phyloP scores from a whole-genome alignment of 2,888 invertebrate genomes.

The Dascillus cervinus region DNA sequence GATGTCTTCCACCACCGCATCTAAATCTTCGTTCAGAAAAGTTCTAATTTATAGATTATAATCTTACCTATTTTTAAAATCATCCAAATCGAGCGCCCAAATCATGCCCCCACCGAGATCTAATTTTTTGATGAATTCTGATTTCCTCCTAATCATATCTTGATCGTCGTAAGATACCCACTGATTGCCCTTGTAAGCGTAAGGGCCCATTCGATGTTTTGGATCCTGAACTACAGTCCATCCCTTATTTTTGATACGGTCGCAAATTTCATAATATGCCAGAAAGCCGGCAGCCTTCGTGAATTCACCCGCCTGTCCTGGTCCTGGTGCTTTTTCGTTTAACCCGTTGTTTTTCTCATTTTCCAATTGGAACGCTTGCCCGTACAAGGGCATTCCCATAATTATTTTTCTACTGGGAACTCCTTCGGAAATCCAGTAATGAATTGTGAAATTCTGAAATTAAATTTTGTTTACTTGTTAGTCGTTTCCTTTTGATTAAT shows the following conservation, averaged over 20 bases:
- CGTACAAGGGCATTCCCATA: constrained; percentile 86
- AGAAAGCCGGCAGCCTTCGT: constrained; percentile 80
- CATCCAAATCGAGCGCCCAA: constrained; percentile 85
- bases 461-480: constrained; percentile 7
- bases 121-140: constrained; percentile 67
- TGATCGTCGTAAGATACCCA: constrained; percentile 89
- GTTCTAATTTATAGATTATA: background rate
- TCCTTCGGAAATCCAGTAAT: constrained; percentile 83
- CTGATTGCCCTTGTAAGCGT: constrained; percentile 77
- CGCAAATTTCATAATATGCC: constrained; percentile 87
- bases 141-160: constrained; percentile 70
- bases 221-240: constrained; percentile 78
- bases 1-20: constrained; percentile 75
- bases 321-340: constrained; percentile 67
- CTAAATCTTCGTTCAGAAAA: constrained; percentile 30
- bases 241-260: constrained; percentile 65
- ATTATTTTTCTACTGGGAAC: constrained; percentile 74
- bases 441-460: constrained; percentile 71
- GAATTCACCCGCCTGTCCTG: constrained; percentile 78
- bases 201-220: constrained; percentile 75
- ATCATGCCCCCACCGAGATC: constrained; percentile 84
- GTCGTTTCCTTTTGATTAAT: background rate
- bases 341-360: constrained; percentile 56
- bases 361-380: constrained; percentile 71
- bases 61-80: constrained; percentile 56